Base-by-base conservation (phyloP, 1,140 invertebrate genomes). In the Drosophila miranda region DNA sequence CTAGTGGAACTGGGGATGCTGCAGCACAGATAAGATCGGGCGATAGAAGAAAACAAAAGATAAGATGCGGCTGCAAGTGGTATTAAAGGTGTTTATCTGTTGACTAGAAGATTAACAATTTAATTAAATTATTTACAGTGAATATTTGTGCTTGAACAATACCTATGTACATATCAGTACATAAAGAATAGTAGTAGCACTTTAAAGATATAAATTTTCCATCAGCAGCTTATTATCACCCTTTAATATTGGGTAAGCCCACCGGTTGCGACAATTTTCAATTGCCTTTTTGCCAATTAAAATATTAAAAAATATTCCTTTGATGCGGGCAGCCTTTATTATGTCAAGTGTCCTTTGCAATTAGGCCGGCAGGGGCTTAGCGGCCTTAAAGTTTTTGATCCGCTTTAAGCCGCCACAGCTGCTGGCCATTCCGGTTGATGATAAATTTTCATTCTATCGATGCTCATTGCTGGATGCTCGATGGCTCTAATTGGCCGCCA, bases 351-450 rank as follows among this genome's bases (percentile, higher is more conserved):
- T 62, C 70, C 66, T 67, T 67, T 58, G 43, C 73, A 86, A 84
- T 86, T 86, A 78, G 68, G 68, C 57, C 51, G 45, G 34, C 23
- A 61, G 57, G 52, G 73, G 73, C 75, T 84, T 76, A 77, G 59
- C 73, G 58, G 51, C 38, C 54, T 49, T 28, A 58, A 84, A 86
- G 64, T 84, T 81, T 70, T 54, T 74, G 80, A 80, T 57, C 61
- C 46, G 44, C 21, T 74, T 78, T 73, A 82, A 82, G 73, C 79
- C 63, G 48, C 46, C 53, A 69, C 81, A 81, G 80, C 79, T 83
- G 81, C 43, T 70, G n/a, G 16, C 49, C 48, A 53, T 70, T 67
- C 74, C 74, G 60, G 66, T 59, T 74, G 75, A 64, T 84, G 63
- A 70, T 70, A 80, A 59, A 72, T 74, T 77, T 81, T 16, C 58